Conservation (phyloP, 2,113 vertebrate genomes). For the Rhinoderma darwinii region DNA sequence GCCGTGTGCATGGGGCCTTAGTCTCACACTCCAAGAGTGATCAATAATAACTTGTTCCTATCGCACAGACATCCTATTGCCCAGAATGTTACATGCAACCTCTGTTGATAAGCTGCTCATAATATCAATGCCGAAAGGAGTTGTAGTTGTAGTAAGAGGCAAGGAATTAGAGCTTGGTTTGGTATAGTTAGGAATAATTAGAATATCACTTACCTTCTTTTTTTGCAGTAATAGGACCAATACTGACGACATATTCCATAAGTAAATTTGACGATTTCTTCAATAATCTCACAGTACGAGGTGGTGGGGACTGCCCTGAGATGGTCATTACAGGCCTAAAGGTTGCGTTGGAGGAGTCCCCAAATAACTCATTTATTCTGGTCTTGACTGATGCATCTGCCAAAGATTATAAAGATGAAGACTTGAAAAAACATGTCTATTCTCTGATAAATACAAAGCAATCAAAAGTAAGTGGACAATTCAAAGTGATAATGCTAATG, state of each 20-base stretch:
- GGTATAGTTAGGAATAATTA: not conserved
- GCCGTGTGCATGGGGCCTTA: too few species aligned
- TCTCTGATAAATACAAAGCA: slow-evolving; percentile 14
- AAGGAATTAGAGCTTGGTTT: not conserved
- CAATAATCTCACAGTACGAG: not conserved
- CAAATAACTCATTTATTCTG: slow-evolving; percentile 30
- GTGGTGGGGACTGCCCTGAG: slow-evolving; percentile 36
- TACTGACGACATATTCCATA: not conserved
- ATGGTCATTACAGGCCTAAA: slow-evolving; percentile 34
- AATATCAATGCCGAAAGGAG: too few species aligned
- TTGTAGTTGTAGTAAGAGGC: too few species aligned
- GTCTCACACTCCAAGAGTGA: too few species aligned
- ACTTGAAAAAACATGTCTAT: slow-evolving; percentile 4
- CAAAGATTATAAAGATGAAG: slow-evolving; percentile 25
- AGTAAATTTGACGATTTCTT: slow-evolving; percentile 25
- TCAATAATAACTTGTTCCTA: too few species aligned
- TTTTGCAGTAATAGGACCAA: slow-evolving; percentile 17
- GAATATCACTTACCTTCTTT: not conserved
- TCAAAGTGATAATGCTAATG: not conserved
- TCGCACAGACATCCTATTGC: too few species aligned
- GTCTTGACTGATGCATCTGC: slow-evolving; percentile 47
- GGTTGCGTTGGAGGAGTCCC: slow-evolving; percentile 27
- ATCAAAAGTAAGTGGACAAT: not conserved
- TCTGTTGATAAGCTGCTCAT: too few species aligned
- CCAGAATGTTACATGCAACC: too few species aligned